Conservation (phyloP, 2,113 vertebrate species). For the Hemibates koningsi region DNA sequence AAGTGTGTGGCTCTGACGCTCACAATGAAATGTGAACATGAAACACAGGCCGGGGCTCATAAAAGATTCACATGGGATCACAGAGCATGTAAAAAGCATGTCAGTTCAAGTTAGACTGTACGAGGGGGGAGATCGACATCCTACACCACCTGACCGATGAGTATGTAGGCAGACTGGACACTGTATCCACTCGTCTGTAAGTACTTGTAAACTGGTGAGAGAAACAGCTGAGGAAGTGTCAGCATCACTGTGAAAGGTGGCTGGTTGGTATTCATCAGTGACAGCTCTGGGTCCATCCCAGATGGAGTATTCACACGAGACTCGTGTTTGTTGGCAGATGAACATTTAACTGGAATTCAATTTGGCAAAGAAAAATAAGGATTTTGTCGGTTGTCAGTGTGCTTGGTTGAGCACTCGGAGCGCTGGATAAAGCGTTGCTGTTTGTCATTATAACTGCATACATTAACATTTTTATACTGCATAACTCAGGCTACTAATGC, state of each 20-base stretch:
- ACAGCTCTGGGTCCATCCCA: neutral
- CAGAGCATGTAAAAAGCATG: slow-evolving; percentile 53
- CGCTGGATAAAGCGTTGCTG: neutral
- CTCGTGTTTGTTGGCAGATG: slow-evolving; percentile 14
- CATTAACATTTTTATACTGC: slow-evolving; percentile 2
- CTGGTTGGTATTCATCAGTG: neutral
- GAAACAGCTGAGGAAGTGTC: neutral
- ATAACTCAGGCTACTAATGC: neutral
- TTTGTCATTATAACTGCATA: slow-evolving; percentile 27
- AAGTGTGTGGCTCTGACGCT: neutral
- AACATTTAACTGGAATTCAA: slow-evolving; percentile 23
- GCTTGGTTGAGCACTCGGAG: neutral
- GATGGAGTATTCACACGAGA: neutral
- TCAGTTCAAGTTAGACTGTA: slow-evolving; percentile 2
- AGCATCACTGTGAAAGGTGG: neutral
- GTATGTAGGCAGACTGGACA: slow-evolving; percentile 20
- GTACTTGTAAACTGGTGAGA: neutral
- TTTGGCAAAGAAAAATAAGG: slow-evolving; percentile 13
- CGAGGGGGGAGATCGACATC: neutral
- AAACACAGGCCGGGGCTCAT: slow-evolving; percentile 32
- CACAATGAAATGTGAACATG: slow-evolving; percentile 43
- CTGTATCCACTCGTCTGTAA: neutral
- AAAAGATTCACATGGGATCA: slow-evolving; percentile 51
- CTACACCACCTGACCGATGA: slow-evolving; percentile 24
- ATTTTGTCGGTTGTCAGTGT: neutral